Percentiles rank a stretch among this genome's conserved stretches.
phyloP scores from a whole-genome alignment of 2,888 invertebrate species.

The Platycheirus rosarum region DNA sequence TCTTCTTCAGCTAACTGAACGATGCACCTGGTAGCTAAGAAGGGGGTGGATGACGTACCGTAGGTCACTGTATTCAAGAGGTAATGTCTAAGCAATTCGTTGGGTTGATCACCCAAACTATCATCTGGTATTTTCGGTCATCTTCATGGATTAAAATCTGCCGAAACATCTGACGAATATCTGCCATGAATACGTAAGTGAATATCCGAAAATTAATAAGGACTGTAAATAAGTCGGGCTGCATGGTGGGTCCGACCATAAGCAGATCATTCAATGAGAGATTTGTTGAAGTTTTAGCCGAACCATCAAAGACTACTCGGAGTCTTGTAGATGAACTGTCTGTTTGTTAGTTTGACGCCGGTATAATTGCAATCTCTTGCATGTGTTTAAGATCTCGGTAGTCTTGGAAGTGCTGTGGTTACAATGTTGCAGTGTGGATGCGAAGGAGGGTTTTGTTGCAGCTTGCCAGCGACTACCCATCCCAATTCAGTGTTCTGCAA shows the following conservation, averaged over 20 bases:
- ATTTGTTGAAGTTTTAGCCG: conserved; percentile 45
- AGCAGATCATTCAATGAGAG: conserved; percentile 75
- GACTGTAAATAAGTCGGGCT: conserved; percentile 68
- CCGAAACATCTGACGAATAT: conserved; percentile 25
- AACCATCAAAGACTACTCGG: conserved; percentile 47
- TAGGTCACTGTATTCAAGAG: not conserved
- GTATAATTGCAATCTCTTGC: not conserved
- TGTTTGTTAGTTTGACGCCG: conserved; percentile 1
- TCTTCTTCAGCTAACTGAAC: conserved; percentile 7
- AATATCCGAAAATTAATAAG: conserved; percentile 25
- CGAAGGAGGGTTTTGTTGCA: not conserved
- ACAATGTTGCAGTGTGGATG: too few species aligned
- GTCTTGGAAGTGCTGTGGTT: not conserved
- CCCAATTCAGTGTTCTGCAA: not conserved
- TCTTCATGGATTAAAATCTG: conserved; percentile 17
- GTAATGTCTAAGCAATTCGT: not conserved
- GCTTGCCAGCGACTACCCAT: conserved; percentile 6
- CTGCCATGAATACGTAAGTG: conserved; percentile 12
- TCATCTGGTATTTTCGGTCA: conserved; percentile 5
- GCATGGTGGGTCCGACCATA: conserved; percentile 74
- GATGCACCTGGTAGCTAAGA: conserved; percentile 9
- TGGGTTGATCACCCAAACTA: conserved; percentile 1
- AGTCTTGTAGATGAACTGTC: conserved; percentile 37
- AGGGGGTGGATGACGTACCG: not conserved
- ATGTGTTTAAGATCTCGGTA: not conserved